Evolutionary conservation across 2,113 vertebrate genomes (phyloP).

Genomic region (Ophthalmolycus amberensis): DNA sequence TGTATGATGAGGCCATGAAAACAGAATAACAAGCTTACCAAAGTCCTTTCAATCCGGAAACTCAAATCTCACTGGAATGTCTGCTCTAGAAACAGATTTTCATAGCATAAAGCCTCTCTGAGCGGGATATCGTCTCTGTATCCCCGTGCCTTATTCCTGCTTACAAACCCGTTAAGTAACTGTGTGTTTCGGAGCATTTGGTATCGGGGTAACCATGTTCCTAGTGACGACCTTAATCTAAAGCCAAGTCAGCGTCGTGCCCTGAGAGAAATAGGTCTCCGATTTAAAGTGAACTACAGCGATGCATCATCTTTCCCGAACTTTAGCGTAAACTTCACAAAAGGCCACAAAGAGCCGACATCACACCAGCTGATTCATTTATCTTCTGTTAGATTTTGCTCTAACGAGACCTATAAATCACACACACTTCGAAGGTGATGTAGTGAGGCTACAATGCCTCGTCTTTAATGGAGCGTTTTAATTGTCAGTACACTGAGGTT

Average conservation of each 20-base stretch:
- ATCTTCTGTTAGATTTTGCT: slow-evolving; percentile 4
- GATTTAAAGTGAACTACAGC: neutral
- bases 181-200: slow-evolving; percentile 15
- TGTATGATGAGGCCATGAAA: slow-evolving; percentile 27
- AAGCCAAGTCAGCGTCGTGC: slow-evolving; percentile 1
- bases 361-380: neutral
- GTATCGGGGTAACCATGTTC: slow-evolving; percentile 25
- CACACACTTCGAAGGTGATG: slow-evolving; percentile 40
- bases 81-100: slow-evolving; percentile 54
- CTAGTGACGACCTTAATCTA: slow-evolving; percentile 35
- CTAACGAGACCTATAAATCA: slow-evolving; percentile 32
- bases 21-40: slow-evolving; percentile 45
- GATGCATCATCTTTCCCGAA: slow-evolving; percentile 19
- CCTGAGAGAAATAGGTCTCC: slow-evolving; percentile 1
- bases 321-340: neutral
- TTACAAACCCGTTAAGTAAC: slow-evolving; percentile 53
- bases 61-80: slow-evolving; percentile 54
- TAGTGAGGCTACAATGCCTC: slow-evolving; percentile 28
- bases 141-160: slow-evolving; percentile 32
- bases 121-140: slow-evolving; percentile 26
- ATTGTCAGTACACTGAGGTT: slow-evolving; percentile 46
- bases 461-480: slow-evolving; percentile 68
- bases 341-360: neutral
- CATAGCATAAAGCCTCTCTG: slow-evolving; percentile 44
- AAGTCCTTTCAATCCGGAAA: slow-evolving; percentile 58